Evolutionary conservation across 2,113 vertebrate genomes (phyloP).

Genomic region (Sula dactylatra): DNA sequence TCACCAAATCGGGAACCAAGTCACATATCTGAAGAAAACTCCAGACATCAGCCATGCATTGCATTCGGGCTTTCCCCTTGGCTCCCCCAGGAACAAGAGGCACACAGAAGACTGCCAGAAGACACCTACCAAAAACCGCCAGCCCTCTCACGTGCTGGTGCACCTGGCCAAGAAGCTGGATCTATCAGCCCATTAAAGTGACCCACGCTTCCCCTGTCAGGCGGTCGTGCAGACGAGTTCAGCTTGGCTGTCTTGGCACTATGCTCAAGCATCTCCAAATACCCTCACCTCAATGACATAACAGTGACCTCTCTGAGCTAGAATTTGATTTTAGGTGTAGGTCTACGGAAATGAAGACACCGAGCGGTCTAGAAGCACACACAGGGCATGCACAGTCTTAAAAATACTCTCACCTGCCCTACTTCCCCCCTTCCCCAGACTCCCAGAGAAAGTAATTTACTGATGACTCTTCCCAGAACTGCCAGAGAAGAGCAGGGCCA

Average conservation of each 20-base stretch:
- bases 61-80: neutral
- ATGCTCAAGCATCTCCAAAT: neutral
- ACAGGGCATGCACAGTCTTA: neutral
- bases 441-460: neutral
- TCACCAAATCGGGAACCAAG: neutral
- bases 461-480: neutral
- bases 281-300: neutral
- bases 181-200: neutral
- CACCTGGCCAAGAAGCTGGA: neutral
- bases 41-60: neutral
- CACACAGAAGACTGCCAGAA: neutral
- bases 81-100: neutral
- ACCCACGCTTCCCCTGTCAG: neutral
- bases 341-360: neutral
- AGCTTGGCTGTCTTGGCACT: neutral
- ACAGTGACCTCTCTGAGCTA: neutral
- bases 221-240: neutral
- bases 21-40: neutral
- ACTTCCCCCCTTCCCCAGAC: neutral
- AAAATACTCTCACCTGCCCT: neutral
- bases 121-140: neutral
- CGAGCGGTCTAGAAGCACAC: neutral
- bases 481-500: neutral
- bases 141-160: neutral
- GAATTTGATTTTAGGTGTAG: neutral